A percentile compares a stretch with the other conserved stretches of the same genome.
Conservation (phyloP, 2,797 vertebrate species). For the Channallabes apus region DNA sequence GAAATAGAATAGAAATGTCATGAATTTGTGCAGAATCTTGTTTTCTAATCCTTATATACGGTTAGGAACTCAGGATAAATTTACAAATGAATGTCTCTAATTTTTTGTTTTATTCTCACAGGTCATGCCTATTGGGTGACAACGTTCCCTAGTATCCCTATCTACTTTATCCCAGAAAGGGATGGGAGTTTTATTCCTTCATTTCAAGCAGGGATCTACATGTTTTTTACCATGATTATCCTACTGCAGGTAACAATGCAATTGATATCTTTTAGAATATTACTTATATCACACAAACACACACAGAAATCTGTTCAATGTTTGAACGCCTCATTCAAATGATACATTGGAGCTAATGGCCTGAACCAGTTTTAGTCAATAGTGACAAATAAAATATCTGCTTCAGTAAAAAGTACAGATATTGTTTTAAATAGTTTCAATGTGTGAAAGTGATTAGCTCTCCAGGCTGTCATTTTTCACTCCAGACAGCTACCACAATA, state of each 20-base stretch:
- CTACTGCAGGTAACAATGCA: slow-evolving; percentile 83
- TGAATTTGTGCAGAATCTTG: slow-evolving; percentile 34
- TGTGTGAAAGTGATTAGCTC: neutral
- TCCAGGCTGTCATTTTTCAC: slow-evolving; percentile 8
- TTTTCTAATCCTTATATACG: slow-evolving; percentile 32
- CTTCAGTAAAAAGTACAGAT: neutral
- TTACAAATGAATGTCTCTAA: slow-evolving; percentile 26
- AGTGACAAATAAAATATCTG: neutral
- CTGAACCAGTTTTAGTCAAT: neutral
- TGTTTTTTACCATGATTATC: slow-evolving; percentile 96
- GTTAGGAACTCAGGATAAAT: slow-evolving; percentile 31
- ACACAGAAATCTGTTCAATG: no score
- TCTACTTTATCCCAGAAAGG: slow-evolving; percentile 79
- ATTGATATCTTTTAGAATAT: neutral
- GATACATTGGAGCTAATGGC: slow-evolving; percentile 1
- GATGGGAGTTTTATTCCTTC: slow-evolving; percentile 71
- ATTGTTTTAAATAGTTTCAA: slow-evolving; percentile 15
- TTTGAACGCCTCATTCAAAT: slow-evolving; percentile 4
- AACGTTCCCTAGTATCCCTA: slow-evolving; percentile 71
- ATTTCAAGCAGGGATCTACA: slow-evolving; percentile 80
- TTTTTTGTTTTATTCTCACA: slow-evolving; percentile 64
- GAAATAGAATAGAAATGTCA: no score
- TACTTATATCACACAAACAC: neutral
- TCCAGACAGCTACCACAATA: neutral
- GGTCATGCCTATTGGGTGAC: slow-evolving; percentile 84